Evolutionary conservation across 2,888 invertebrate genomes (phyloP), one percentile per base, ranked within the genome.

Genomic region (Drosophila cognata): DNA sequence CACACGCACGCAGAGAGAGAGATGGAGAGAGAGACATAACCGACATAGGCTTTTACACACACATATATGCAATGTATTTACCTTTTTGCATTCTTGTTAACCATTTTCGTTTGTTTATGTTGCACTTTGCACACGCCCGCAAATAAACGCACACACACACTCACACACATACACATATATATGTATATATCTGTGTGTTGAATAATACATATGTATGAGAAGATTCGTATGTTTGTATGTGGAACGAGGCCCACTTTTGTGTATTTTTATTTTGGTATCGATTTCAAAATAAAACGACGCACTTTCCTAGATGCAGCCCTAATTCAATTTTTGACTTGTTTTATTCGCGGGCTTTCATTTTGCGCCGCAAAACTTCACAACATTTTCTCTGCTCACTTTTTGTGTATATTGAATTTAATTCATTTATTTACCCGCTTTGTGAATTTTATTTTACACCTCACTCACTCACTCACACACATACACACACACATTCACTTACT

Each of bases 271-370:
- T 90, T 88, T 86, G 81, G 86, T 87, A 87, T 87, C 89, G 87
- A 90, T 87, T 90, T 84, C 84, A 90, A 88, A 88, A 90, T 83
- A 78, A 79, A 89, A 88, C 88, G 79, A 90, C 90, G 88, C 88
- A 88, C 83, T 90, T 88, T 89, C 68, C 69, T 70, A 79, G 76
- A 69, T 75, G 76, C 76, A 79, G 75, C 67, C 77, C 67, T 77
- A 75, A 75, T 86, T 73, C 8, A 71, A 79, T 58, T 71, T 69
- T 65, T 61, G 16, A 31, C 36, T 60, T 71, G 61, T 74, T 86
- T 84, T 62, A 84, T 79, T 84, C 75, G 71, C 81, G 75, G 70
- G 79, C 83, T 86, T 88, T 88, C 83, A 69, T 89, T 86, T 82
- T 86, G 77, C 90, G 85, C 81, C 88, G 88, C 79, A 85, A 46